A percentile compares a stretch with the other conserved stretches of the same genome.
phyloP scores from a whole-genome alignment of 53 echinoderm and acorn worm species.

The Luidia sarsii region DNA sequence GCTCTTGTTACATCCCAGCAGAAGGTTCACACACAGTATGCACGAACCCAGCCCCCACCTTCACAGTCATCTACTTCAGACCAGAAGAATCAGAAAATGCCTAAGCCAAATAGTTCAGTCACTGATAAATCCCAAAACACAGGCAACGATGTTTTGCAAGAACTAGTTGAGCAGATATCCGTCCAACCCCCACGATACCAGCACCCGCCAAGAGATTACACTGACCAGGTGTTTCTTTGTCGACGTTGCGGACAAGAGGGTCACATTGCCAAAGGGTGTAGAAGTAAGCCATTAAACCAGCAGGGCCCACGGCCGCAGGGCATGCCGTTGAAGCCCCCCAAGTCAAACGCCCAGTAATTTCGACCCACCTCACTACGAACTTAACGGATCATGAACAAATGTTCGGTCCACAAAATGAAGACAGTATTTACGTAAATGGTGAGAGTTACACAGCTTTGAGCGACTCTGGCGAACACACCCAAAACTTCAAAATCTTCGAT shows the following conservation, averaged over 20 bases:
- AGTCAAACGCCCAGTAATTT: neutral
- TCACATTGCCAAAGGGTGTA: constrained; percentile 1
- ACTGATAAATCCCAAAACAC: neutral
- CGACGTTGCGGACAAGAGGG: constrained; percentile 6
- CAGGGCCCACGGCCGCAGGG: neutral
- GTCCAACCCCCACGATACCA: neutral
- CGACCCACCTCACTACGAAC: neutral
- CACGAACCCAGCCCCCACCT: neutral
- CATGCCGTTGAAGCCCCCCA: neutral
- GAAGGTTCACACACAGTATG: neutral
- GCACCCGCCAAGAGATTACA: neutral
- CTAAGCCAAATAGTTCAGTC: neutral
- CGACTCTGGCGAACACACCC: neutral
- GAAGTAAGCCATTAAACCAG: neutral
- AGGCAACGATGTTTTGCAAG: neutral
- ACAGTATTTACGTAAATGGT: neutral
- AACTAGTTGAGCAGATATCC: neutral
- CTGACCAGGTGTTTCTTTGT: neutral
- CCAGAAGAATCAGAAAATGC: neutral
- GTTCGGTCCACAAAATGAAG: neutral
- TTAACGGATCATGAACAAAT: neutral
- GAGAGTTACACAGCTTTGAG: neutral
- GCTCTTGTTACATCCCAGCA: neutral
- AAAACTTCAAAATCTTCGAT: neutral
- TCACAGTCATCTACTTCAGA: neutral